Evolutionary conservation across 2,797 vertebrate species (phyloP), one percentile per base, ranked within the genome.

Genomic region (Sebastes dallii): DNA sequence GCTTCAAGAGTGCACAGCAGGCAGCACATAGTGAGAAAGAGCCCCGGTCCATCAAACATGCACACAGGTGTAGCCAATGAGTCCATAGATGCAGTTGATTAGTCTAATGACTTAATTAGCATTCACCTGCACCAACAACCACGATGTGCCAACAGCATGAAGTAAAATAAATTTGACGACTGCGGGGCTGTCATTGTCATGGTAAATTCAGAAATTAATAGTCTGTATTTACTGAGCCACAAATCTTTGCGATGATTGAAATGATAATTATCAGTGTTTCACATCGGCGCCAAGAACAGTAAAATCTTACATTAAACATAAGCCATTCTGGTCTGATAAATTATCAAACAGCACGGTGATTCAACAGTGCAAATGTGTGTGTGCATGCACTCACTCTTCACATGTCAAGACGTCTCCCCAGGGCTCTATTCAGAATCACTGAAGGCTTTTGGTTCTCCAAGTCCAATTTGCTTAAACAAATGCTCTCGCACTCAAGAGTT

Each of bases 391-490:
- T 8, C 46, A 29, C 24, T 75, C 32, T 67, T 80, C 72, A 72
- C 58, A 56, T 66, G 56, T 80, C 84, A 84, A 84, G 60, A 77
- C 18, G 8, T 76, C 64, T 80, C 83, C 67, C 58, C 8, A 20
- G 76, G 83, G 75, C 75, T 69, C 42, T 74, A 76, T 80, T 80
- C 36, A 90, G 80, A 86, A 82, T 72, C 46, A 72, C 82, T 62
- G 66, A 69, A 73, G 77, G 62, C 77, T 75, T 81, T 83, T 67
- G 58, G 54, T 75, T 91, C 66, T 79, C 66, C 54, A 71, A 68
- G 77, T 86, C 79, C 78, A 92, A 91, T 92, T 92, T 88, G 66
- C 77, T 91, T 80, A 81, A 87, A 89, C 82, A 94, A 93, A 93
- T 59, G 60, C 74, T 80, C 72, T 87, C 18, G 79, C 80, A 79